These are phyloP conservation scores for Phallusia fumigata DNA, from an alignment of 23 tunicate species.

Conservation along the genomic window DNA sequence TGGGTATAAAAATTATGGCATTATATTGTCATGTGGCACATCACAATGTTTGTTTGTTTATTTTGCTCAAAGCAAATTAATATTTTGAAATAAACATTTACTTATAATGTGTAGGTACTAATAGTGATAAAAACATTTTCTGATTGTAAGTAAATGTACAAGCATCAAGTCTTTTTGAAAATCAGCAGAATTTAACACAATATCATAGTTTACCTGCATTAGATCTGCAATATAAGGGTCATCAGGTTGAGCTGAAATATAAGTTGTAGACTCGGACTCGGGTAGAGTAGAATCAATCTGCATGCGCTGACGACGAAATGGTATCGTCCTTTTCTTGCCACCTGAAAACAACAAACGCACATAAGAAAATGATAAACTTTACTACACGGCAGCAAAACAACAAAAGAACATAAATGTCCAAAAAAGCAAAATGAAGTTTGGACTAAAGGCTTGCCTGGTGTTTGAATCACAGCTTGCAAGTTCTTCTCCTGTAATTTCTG, in stretches of 20 bases:
- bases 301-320: slow-evolving; percentile 95
- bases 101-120: no score
- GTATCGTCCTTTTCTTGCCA: slow-evolving; percentile 75
- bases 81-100: no score
- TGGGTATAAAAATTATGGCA: slow-evolving; percentile 9
- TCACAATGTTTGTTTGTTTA: neutral
- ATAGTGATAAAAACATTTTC: no score
- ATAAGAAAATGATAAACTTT: no score
- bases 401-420: no score
- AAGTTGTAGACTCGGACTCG: slow-evolving; percentile 46
- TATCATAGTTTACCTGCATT: slow-evolving; percentile 42
- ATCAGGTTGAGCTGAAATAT: slow-evolving; percentile 78
- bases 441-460: slow-evolving; percentile 51
- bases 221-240: slow-evolving; percentile 96
- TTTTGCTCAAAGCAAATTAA: no score
- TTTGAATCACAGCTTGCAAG: slow-evolving; percentile 91
- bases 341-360: slow-evolving; percentile 27
- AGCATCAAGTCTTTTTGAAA: no score
- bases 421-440: no score
- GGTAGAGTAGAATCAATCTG: slow-evolving; percentile 88
- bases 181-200: no score
- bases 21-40: neutral
- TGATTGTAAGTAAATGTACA: no score
- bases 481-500: slow-evolving; percentile 95
- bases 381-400: no score